Base-by-base conservation (phyloP, 2,797 vertebrate species). In the Harpagifer antarcticus region DNA sequence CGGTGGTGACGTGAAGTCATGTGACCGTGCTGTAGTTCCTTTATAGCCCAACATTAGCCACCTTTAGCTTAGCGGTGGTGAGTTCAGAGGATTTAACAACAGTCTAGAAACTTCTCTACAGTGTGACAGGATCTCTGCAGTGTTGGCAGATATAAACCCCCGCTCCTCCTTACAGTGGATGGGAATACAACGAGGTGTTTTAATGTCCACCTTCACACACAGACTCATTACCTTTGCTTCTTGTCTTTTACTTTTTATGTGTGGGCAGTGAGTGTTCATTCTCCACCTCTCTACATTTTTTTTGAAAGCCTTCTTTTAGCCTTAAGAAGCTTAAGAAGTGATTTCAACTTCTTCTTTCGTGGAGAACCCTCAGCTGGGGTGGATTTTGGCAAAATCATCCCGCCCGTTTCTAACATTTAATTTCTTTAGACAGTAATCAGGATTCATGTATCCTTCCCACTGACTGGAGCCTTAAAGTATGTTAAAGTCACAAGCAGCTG, bases 41-140 rank as follows among this genome's bases (percentile, higher is more conserved):
- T 27, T 27, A 27, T 27, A 27, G 23, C 23, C 23, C 23, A 27
- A 27, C 23, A 27, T 27, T 27, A 27, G 23, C 23, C 23, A 0
- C 23, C 23, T 27, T 27, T 27, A 27, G 23, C 23, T 27, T 27
- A 4, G 23, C 23, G 3, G 23, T 27, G 23, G 3, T 27, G 23
- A 27, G 23, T 27, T 27, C 54, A 80, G 74, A 54, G 57, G 87
- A 81, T 85, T 79, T 79, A 61, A 76, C 33, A 2, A 0, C n/a
- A 83, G 66, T 72, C 62, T 45, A 58, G 49, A 65, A 56, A 19
- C 19, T 53, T 55, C 15, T 48, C 0, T 52, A 49, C 48, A 49
- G 61, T 43, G 2, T 49, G 74, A 79, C 75, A 70, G 40, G 50
- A 68, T 81, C 63, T 74, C 59, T 74, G 64, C 67, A 50, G 47